Evolutionary conservation across 2,888 invertebrate species (phyloP).

Genomic region (Brachylomia viminalis): DNA sequence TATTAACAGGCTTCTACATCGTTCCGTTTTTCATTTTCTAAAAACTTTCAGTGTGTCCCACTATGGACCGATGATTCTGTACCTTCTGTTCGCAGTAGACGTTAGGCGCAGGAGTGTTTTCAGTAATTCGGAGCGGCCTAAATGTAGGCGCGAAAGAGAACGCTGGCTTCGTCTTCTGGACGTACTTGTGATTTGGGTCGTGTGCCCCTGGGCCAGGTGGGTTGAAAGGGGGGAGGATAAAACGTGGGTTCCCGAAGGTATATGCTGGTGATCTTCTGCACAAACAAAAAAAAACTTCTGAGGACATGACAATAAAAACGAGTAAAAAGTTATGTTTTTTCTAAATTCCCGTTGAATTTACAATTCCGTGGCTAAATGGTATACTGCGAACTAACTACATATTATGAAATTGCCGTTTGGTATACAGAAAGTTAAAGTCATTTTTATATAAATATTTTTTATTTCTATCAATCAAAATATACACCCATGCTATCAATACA

Average conservation of each 20-base stretch:
- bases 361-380: background rate
- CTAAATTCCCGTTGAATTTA: too few relatives aligned
- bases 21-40: too few relatives aligned
- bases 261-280: constrained; percentile 78
- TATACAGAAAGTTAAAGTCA: too few relatives aligned
- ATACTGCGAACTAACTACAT: background rate
- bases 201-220: constrained; percentile 82
- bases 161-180: constrained; percentile 76
- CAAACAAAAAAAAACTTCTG: constrained; percentile 3
- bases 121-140: constrained; percentile 58
- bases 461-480: too few relatives aligned
- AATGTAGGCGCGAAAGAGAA: constrained; percentile 77
- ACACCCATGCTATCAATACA: too few relatives aligned
- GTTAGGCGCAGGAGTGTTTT: constrained; percentile 78
- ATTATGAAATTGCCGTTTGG: too few relatives aligned
- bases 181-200: constrained; percentile 79
- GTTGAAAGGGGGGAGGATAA: constrained; percentile 46
- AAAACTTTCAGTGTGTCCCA: too few relatives aligned
- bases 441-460: too few relatives aligned
- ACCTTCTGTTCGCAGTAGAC: constrained; percentile 85
- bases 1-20: too few relatives aligned
- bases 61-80: constrained; percentile 23
- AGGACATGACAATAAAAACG: background rate
- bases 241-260: constrained; percentile 69
- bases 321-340: background rate